Base-by-base conservation (phyloP, 2,888 invertebrate genomes). In the Zele albiditarsus region DNA sequence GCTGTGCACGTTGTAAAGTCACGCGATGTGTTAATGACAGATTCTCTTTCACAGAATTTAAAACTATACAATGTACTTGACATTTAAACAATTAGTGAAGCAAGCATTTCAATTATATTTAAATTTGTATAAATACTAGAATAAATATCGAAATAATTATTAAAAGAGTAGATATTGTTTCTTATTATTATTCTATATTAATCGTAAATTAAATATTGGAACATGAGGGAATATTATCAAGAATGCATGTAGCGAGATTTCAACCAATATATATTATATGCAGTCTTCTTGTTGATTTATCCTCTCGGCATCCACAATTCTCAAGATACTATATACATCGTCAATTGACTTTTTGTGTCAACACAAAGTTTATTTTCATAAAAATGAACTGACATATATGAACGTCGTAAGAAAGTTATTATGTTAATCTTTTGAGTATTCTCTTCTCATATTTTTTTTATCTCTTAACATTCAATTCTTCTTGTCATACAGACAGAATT, bases 371-470 rank as follows among this genome's bases (percentile, higher is more conserved):
- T 20, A 23, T 8, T 53, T 23, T n/a, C 20, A 53, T 53, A 0
- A 23, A 20, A 53, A 53, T 53, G 53, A 53, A 53, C 53, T 53
- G 53, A 23, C 20, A 53, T 53, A 53, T 53, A 53, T 53, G 6
- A 53, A 53, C 1, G 5, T n/a, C 20, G 20, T 20, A 53, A 20
- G 53, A 3, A 10, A 53, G 20, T 53, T 53, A 53, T 53, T 53
- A 53, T 20, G 53, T 20, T 53, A 53, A 20, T 53, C 53, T 53
- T 53, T 53, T 53, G 6, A 20, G 53, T 53, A 23, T 20, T 20
- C 53, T 53, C 20, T 53, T 20, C 20, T 20, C 8, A 10, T 53
- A 10, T 53, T 20, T 53, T 53, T 53, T 10, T 20, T 53, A 20
- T n/a, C 3, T 53, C 53, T 53, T 20, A 23, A 53, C 53, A 20